phyloP scores from a whole-genome alignment of 2,888 invertebrate species.

The Ormyrus thymus region DNA sequence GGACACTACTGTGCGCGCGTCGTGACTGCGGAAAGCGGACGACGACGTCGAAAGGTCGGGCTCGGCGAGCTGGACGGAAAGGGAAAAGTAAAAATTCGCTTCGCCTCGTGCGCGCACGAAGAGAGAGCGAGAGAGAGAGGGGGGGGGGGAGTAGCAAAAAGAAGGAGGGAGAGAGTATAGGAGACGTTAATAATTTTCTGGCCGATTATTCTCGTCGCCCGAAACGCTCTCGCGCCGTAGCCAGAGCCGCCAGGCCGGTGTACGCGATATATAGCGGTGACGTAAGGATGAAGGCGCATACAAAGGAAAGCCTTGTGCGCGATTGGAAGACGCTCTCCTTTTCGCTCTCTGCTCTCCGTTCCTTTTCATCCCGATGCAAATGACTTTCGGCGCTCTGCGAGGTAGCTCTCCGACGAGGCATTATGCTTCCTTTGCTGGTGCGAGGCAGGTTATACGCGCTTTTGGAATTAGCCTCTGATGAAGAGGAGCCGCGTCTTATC shows the following conservation, averaged over 20 bases:
- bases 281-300: constrained; percentile 34
- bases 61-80: constrained; percentile 15
- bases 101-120: neutral
- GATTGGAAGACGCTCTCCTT: constrained; percentile 1
- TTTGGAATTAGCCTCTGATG: no score
- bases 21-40: constrained; percentile 6
- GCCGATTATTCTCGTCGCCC: constrained; percentile 42
- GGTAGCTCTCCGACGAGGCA: no score
- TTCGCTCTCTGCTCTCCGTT: no score
- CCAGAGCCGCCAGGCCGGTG: neutral
- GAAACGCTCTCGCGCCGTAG: neutral
- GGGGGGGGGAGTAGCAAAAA: constrained; percentile 1
- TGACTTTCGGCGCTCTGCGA: no score
- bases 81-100: constrained; percentile 41
- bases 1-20: no score
- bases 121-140: constrained; percentile 9
- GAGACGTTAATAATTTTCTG: constrained; percentile 44
- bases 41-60: constrained; percentile 7
- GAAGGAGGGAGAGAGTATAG: constrained; percentile 2
- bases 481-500: no score
- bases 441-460: no score
- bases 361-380: no score
- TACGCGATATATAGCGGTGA: constrained; percentile 29
- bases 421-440: no score
- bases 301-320: constrained; percentile 47